These are phyloP conservation scores for Cosmia trapezina DNA, from an alignment of 2,888 invertebrate genomes.

Conservation along the genomic window DNA sequence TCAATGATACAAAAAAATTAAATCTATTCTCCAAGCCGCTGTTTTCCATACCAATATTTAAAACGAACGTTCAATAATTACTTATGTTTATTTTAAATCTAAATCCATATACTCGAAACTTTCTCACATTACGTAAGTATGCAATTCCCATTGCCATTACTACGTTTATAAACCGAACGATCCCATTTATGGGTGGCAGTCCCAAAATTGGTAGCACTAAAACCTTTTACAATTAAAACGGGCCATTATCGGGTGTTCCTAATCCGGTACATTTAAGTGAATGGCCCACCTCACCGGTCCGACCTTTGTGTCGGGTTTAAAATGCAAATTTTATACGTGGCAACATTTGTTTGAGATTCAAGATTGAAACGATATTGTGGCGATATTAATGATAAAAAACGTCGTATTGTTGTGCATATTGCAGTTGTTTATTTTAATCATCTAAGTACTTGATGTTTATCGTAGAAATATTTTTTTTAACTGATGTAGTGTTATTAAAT, in stretches of 20 bases:
- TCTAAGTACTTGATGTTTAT: background rate
- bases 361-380: conserved; percentile 50
- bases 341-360: conserved; percentile 55
- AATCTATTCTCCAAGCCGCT: background rate
- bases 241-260: conserved; percentile 80
- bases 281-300: conserved; percentile 75
- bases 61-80: background rate
- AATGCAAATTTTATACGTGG: conserved; percentile 74
- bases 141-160: conserved; percentile 46
- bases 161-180: conserved; percentile 49
- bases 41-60: conserved; percentile 6
- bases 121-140: conserved; percentile 42
- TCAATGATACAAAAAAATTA: background rate
- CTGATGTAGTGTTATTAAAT: background rate
- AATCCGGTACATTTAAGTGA: conserved; percentile 79
- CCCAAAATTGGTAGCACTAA: conserved; percentile 64
- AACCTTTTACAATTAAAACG: conserved; percentile 80
- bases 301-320: conserved; percentile 76
- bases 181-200: conserved; percentile 59
- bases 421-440: conserved; percentile 28
- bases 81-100: conserved; percentile 21
- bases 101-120: conserved; percentile 6
- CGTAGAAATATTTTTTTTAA: background rate
- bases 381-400: conserved; percentile 19
- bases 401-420: conserved; percentile 6